Base-by-base conservation (phyloP, 2,888 invertebrate species). In the Drosophila mulleri region DNA sequence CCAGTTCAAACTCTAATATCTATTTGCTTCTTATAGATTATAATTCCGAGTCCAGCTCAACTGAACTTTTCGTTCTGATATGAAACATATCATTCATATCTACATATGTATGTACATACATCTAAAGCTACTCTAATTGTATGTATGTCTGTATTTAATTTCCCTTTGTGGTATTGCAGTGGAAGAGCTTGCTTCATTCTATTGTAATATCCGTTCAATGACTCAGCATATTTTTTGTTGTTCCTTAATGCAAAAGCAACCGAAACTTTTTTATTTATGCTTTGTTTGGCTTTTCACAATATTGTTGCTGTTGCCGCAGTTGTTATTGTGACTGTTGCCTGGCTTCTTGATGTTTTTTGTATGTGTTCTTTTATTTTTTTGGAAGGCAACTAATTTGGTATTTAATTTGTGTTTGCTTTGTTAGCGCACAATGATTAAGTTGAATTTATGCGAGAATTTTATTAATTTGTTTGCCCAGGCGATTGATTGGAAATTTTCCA, bases 191-290 rank as follows among this genome's bases (percentile, higher is more conserved):
- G 52, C 47, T 50, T n/a, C 39, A 39, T 45, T 62, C 50, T 41
- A 20, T 48, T 48, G 26, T 52, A 57, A 53, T 56, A 53, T 72
- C 60, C 50, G 47, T 29, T 23, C n/a, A 37, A 58, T 79, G 88
- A 84, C 44, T 79, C 68, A 63, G 69, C 80, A 50, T 57, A 66
- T 63, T 74, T 69, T 47, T 64, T 64, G 54, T 69, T 67, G 61
- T 74, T 59, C 67, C 67, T 70, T 67, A 70, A 67, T 87, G 68
- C 66, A 62, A 82, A 60, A 52, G 47, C 47, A 18, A 67, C 39
- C 52, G 39, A 74, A 83, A 71, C 67, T 48, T 64, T 52, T 66
- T 69, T 64, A 54, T 65, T 73, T 66, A 56, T 67, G 70, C 61
- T 67, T 64, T 64, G 37, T 71, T 68, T 71, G 52, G 47, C 66